Evolutionary conservation across 23 tunicate species (phyloP), one percentile per base, ranked within the genome.

Genomic region (Aplidium turbinatum): DNA sequence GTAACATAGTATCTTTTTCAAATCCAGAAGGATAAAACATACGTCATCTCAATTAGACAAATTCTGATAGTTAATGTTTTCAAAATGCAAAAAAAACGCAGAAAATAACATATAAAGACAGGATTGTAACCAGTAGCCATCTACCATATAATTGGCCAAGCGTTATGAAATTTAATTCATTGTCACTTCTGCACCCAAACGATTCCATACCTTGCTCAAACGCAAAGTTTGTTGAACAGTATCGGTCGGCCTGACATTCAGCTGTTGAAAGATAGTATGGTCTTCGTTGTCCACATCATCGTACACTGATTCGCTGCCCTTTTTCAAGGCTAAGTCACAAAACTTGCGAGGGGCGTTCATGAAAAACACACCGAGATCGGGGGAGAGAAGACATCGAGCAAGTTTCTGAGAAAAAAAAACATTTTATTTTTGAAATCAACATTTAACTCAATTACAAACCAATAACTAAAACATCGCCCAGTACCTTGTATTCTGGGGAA

Each of bases 311-410:
- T 50, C 53, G 33, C 45, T 45, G 42, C 58, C 19, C 53, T 66
- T 78, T 21, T 75, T 51, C 53, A 65, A 35, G 7, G 63, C 63
- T 3, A 33, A 28, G 35, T 80, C 86, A 30, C 52, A 18, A 54
- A 72, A 74, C 46, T 80, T 73, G 31, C 56, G 28, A 0, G 94
- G 94, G n/a, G 64, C 26, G 30, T 87, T 87, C 35, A 75, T 67
- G 77, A 72, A 87, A 40, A 80, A 45, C 0, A 40, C 30, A 0
- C 94, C 94, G 33, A 87, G 51, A 25, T 80, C 80, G 13, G 94
- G 94, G 11, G 94, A 87, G 4, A 80, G 38, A 1, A 80, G 36
- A 66, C 64, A 75, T 13, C 36, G 45, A 23, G 72, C 54, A 32
- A 87, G 55, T 47, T 73, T 30, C 94, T 80, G 45, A 18, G 45